Evolutionary conservation across 2,113 vertebrate genomes (phyloP), one percentile per base, ranked within the genome.

Genomic region (Poecile atricapillus): DNA sequence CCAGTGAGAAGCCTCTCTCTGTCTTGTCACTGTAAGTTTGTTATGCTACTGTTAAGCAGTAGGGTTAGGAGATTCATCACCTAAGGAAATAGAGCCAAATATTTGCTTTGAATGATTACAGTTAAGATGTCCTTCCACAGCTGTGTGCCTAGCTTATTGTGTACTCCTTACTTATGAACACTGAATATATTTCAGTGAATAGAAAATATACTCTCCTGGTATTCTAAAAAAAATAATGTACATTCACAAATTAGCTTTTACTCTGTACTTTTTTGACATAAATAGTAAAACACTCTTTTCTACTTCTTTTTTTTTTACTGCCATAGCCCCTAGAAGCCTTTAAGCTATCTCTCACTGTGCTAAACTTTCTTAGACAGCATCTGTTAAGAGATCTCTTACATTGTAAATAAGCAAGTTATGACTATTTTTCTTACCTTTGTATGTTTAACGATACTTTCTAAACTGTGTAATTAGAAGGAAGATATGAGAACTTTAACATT

Each of bases 51-150:
- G 19, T 59, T 95, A 87, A 47, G 46, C 90, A 94, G 50, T 83
- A 68, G 50, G 69, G 68, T 86, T 94, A 96, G 71, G 82, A 94
- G 80, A 93, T 83, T 76, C 25, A 73, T 69, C 79, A 94, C 91
- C 83, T 79, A 74, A 97, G 80, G 84, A 94, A 96, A 90, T 21
- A 58, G 55, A 95, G 87, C 52, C 73, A 97, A 97, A 93, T 95
- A 96, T 91, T 97, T 97, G 81, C 91, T 97, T 97, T 96, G 86
- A 96, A 95, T 83, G 62, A 74, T 96, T 94, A 86, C 67, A 87
- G 41, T 80, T 94, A 94, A 89, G 90, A 94, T 80, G 65, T 92
- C 88, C 93, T 96, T 95, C 89, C 84, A 95, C 78, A 96, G 86
- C 43, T 82, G 82, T 90, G 37, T 89, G 70, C 91, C 83, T 87